phyloP scores from a whole-genome alignment of 2,797 vertebrate genomes.

The Diplodus puntazzo region DNA sequence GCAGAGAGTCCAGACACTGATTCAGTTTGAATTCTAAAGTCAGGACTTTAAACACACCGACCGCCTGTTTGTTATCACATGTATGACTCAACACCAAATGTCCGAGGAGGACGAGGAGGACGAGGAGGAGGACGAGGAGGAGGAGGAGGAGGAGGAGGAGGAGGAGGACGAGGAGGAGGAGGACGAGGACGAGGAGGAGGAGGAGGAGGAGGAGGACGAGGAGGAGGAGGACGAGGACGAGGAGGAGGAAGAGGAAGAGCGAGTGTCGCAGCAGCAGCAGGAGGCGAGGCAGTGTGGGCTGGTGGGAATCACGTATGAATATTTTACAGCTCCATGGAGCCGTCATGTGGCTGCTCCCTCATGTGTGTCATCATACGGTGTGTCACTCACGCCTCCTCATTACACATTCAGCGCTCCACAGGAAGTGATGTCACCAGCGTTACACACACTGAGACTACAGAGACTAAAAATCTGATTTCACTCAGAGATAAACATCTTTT shows the following conservation, averaged over 20 bases:
- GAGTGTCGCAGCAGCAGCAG: conserved; percentile 23
- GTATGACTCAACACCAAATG: conserved; percentile 53
- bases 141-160: background rate
- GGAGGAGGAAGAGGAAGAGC: conserved; percentile 1
- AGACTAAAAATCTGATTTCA: background rate
- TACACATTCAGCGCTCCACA: background rate
- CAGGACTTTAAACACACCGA: conserved; percentile 6
- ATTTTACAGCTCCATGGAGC: conserved; percentile 40
- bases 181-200: conserved; percentile 1
- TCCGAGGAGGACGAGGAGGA: conserved; percentile 9
- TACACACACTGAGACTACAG: background rate
- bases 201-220: conserved; percentile 14
- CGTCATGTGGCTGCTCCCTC: conserved; percentile 5
- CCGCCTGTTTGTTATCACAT: conserved; percentile 12
- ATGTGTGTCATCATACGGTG: conserved; percentile 11
- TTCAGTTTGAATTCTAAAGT: background rate
- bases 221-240: conserved; percentile 12
- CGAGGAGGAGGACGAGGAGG: background rate
- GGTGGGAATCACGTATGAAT: conserved; percentile 43
- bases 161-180: conserved; percentile 13
- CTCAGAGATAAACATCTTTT: background rate
- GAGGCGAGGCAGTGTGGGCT: conserved; percentile 25
- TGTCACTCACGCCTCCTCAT: conserved; percentile 6
- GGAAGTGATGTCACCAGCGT: conserved; percentile 30
- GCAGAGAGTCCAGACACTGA: too few relatives aligned